phyloP scores from a whole-genome alignment of 2,113 vertebrate genomes.

The Cyphomyrus plagiostoma region DNA sequence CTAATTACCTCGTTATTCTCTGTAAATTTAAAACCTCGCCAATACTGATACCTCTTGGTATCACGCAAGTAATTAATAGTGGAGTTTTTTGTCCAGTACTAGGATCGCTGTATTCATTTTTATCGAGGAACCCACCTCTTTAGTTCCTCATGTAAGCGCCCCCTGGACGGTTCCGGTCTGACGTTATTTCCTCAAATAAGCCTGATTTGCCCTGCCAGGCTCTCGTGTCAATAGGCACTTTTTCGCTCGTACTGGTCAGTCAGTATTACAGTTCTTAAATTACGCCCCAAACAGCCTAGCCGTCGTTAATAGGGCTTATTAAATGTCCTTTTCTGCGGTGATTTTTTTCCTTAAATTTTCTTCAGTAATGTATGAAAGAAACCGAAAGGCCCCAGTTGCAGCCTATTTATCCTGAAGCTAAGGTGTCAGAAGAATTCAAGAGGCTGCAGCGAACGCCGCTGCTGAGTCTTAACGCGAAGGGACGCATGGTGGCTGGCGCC shows the following conservation, averaged over 20 bases:
- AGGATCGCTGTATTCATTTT: not conserved
- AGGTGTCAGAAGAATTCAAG: not conserved
- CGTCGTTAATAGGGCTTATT: not conserved
- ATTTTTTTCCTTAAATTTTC: not conserved
- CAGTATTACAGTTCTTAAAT: not conserved
- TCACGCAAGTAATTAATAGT: not conserved
- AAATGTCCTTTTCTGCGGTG: not conserved
- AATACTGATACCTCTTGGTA: not conserved
- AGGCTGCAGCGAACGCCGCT: not conserved
- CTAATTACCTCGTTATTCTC: not conserved
- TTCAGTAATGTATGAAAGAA: not conserved
- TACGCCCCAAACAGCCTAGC: not conserved
- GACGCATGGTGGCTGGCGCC: not conserved
- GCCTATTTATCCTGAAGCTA: not conserved
- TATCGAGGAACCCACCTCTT: not conserved
- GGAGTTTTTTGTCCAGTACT: not conserved
- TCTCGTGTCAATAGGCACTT: not conserved
- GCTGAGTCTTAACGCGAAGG: too few relatives aligned
- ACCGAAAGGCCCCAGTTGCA: not conserved
- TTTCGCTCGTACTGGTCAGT: not conserved
- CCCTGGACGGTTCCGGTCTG: not conserved
- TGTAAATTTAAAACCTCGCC: not conserved
- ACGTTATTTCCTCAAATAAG: not conserved
- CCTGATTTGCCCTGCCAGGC: not conserved
- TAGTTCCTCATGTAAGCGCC: not conserved